These are phyloP conservation scores for Calliopum simillimum DNA, from an alignment of 2,888 invertebrate genomes.

Conservation along the genomic window DNA sequence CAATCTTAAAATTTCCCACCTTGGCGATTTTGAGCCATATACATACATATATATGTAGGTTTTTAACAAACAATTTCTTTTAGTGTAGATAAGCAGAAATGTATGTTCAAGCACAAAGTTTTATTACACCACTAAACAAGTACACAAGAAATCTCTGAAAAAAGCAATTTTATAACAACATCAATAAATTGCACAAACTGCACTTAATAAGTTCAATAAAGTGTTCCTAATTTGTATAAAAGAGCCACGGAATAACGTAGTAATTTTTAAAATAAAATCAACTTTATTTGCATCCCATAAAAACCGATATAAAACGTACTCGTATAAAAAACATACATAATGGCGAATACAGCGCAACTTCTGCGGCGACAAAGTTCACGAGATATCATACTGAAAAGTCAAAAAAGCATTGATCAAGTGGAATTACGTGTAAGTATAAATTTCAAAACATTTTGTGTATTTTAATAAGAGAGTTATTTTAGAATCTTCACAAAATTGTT, in stretches of 20 bases:
- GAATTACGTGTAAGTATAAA: conserved; percentile 79
- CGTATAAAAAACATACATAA: conserved; percentile 63
- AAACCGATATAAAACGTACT: conserved; percentile 6
- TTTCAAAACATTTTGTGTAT: conserved; percentile 17
- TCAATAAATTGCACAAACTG: not conserved
- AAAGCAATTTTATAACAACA: not conserved
- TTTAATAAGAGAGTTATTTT: not conserved
- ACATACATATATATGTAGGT: too few species aligned
- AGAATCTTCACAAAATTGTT: too few species aligned
- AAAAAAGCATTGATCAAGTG: conserved; percentile 84
- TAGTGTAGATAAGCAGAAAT: not conserved
- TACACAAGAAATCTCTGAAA: not conserved
- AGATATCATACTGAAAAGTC: conserved; percentile 74
- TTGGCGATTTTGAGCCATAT: too few species aligned
- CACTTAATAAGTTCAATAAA: too few species aligned
- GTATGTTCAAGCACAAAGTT: not conserved
- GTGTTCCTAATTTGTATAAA: not conserved
- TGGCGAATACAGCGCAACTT: conserved; percentile 93
- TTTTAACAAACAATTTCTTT: too few species aligned
- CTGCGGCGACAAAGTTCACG: conserved; percentile 89
- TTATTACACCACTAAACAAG: not conserved
- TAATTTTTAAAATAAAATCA: not conserved
- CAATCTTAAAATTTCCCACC: too few species aligned
- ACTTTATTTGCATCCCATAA: conserved; percentile 3
- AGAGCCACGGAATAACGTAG: not conserved